Evolutionary conservation across 2,888 invertebrate genomes (phyloP).

Genomic region (Drosophila limbata): DNA sequence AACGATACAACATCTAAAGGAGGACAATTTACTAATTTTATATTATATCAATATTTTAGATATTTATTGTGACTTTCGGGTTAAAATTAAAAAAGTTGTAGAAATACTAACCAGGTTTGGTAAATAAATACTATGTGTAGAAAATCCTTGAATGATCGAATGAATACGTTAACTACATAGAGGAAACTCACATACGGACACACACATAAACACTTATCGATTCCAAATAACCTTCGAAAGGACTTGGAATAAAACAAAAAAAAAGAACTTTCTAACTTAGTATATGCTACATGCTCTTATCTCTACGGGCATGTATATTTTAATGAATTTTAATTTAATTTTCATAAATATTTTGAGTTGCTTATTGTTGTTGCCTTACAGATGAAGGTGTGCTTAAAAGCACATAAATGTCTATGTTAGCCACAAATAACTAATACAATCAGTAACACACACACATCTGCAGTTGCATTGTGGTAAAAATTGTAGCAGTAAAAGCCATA

Average conservation of each 20-base stretch:
- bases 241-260: not conserved
- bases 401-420: slow-evolving; percentile 70
- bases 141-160: slow-evolving; percentile 3
- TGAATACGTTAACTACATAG: not conserved
- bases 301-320: not conserved
- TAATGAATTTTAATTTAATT: slow-evolving; percentile 26
- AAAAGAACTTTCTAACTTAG: not conserved
- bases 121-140: not conserved
- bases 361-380: slow-evolving; percentile 9
- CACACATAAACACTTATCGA: slow-evolving; percentile 6
- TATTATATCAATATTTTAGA: no score
- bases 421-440: slow-evolving; percentile 67
- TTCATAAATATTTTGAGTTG: slow-evolving; percentile 12
- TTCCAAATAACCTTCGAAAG: slow-evolving; percentile 1
- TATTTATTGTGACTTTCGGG: no score
- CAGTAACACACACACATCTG: slow-evolving; percentile 29
- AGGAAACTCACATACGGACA: not conserved
- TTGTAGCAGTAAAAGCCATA: slow-evolving; percentile 43
- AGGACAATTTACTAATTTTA: no score
- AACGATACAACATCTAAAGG: no score
- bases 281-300: not conserved
- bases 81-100: not conserved
- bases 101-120: not conserved
- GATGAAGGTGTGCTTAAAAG: slow-evolving; percentile 45
- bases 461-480: slow-evolving; percentile 65